Conservation (phyloP, 2,113 vertebrate species). For the Rhinolophus ferrumequinum region DNA sequence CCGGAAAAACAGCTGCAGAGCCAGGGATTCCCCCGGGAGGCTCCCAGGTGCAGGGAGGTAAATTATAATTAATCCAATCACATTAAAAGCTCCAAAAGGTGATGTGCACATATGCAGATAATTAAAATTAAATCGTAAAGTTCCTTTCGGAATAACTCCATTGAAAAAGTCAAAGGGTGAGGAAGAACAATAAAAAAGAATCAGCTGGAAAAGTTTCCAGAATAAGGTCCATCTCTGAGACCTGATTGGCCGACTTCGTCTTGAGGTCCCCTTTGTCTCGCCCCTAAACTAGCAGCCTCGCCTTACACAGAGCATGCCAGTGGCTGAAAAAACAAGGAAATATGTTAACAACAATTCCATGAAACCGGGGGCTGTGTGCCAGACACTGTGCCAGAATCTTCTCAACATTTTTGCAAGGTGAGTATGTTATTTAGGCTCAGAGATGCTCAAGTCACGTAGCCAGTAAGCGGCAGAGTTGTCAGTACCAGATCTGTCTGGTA, state of each 20-base stretch:
- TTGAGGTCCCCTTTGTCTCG: neutral
- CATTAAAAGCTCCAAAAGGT: neutral
- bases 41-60: neutral
- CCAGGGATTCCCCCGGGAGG: too few species aligned
- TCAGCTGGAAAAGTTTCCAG: neutral
- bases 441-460: neutral
- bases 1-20: neutral
- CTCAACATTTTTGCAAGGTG: neutral
- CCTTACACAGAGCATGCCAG: neutral
- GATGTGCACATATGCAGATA: neutral
- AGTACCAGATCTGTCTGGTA: neutral
- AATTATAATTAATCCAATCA: neutral
- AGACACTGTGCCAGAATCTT: neutral
- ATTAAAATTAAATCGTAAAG: neutral
- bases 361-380: neutral
- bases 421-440: neutral
- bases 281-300: neutral
- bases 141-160: neutral
- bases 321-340: neutral
- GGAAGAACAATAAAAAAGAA: neutral
- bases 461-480: neutral
- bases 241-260: rapidly evolving
- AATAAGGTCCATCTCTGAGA: neutral
- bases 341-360: neutral
- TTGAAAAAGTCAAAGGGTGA: neutral